Evolutionary conservation across 2,797 vertebrate species (phyloP), one percentile per base, ranked within the genome.

Genomic region (Squalus acanthias): DNA sequence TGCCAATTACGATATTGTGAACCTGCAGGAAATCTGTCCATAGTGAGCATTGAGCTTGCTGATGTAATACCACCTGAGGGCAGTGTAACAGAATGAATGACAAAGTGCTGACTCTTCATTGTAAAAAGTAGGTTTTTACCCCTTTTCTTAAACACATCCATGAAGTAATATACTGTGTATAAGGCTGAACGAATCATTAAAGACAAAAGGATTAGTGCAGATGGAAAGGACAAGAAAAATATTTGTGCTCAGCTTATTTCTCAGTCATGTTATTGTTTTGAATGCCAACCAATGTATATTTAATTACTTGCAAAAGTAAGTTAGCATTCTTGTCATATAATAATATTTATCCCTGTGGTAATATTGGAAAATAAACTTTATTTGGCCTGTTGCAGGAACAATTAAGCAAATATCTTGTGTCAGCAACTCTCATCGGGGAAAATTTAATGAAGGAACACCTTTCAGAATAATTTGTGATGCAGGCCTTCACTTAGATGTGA

Each of bases 71-170:
- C 94, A 95, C 94, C 46, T 95, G 94, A 95, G 94, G 94, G 94
- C 94, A 95, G 69, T 95, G 50, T 50, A 95, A n/a, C 94, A 95
- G 46, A 76, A 76, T 95, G 50, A 76, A 95, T 74, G 94, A 70
- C 29, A 76, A 76, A 33, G 29, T 33, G 29, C 6, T 95, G 26
- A 74, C 50, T 29, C 6, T 76, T 26, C 4, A n/a, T 95, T 76
- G 1, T n/a, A 72, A 33, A 22, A 53, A 15, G 46, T 69, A 24
- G 7, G 1, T 69, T 65, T 65, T 15, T 46, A 9, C n/a, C 17
- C 39, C 24, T 29, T 72, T 95, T 95, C 63, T 50, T 69, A 94
- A 50, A 33, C 57, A 53, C 12, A 72, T 95, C 4, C 26, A 39
- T 33, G 12, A 17, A 76, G 29, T 20, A 76, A 95, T 76, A 20